Conservation (phyloP, 2,888 invertebrate species). For the Pristionchus fissidentatus region DNA sequence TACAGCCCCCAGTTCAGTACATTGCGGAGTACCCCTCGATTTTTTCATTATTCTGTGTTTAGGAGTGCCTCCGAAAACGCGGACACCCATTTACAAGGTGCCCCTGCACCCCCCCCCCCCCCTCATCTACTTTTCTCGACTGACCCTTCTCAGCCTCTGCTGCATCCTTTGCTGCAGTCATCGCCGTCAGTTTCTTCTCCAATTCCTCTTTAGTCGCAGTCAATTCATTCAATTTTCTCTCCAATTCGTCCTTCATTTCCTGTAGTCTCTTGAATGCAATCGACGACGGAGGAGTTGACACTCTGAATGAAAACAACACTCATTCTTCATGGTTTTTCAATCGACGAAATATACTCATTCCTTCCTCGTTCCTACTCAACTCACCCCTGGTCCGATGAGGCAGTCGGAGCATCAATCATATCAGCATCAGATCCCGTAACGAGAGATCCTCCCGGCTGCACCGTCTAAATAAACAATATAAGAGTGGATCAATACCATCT, state of each 20-base stretch:
- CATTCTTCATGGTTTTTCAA: not conserved
- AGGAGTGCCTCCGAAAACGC: too few relatives aligned
- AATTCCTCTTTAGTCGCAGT: not conserved
- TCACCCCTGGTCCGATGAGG: not conserved
- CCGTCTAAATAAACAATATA: not conserved
- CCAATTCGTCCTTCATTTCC: constrained; percentile 23
- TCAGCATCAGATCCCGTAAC: not conserved
- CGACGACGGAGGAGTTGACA: not conserved
- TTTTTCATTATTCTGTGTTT: too few relatives aligned
- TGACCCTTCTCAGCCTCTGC: constrained; percentile 14
- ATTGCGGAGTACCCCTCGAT: too few relatives aligned
- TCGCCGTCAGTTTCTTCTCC: not conserved
- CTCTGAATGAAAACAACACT: not conserved
- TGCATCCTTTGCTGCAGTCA: not conserved
- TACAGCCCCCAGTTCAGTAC: too few relatives aligned
- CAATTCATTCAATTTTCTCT: not conserved
- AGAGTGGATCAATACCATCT: not conserved
- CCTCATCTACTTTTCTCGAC: not conserved
- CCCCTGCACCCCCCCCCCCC: not conserved
- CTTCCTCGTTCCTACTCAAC: not conserved
- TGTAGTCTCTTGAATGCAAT: constrained; percentile 25
- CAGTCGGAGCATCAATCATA: not conserved
- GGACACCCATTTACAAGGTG: too few relatives aligned
- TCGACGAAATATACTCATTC: too few relatives aligned
- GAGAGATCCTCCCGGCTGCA: not conserved